These are phyloP conservation scores for Drosophila diplacantha DNA, from an alignment of 2,888 invertebrate genomes.

Conservation along the genomic window DNA sequence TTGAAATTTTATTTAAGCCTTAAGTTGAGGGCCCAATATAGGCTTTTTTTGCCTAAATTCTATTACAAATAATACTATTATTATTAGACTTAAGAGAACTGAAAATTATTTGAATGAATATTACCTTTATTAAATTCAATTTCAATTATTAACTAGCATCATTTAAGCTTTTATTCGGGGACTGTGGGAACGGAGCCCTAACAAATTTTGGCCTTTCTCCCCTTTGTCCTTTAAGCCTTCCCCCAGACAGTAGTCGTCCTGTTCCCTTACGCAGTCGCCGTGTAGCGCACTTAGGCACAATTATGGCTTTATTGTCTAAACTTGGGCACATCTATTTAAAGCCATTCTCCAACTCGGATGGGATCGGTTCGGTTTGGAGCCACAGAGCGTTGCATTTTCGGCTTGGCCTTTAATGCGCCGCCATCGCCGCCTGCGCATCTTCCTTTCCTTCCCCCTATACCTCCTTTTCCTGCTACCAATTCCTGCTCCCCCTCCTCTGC, in stretches of 20 bases:
- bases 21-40: background rate
- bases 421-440: constrained; percentile 52
- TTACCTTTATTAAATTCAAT: background rate
- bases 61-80: background rate
- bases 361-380: constrained; percentile 3
- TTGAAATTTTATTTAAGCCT: background rate
- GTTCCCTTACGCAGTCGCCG: constrained; percentile 12
- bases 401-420: constrained; percentile 72
- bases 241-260: constrained; percentile 13
- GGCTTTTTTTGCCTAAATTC: background rate
- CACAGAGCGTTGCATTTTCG: constrained; percentile 71
- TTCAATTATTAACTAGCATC: background rate
- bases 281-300: constrained; percentile 66
- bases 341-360: constrained; percentile 48
- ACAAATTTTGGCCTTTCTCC: constrained; percentile 23
- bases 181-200: constrained; percentile 37
- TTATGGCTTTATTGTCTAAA: constrained; percentile 72
- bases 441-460: background rate
- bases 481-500: constrained; percentile 1
- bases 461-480: constrained; percentile 1
- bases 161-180: constrained; percentile 2
- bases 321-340: constrained; percentile 73
- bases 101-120: background rate
- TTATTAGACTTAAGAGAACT: too few species aligned
- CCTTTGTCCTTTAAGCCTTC: constrained; percentile 1